These are phyloP conservation scores for Mesocentrotus franciscanus DNA, from an alignment of 53 echinoderm and acorn worm species.

Conservation along the genomic window DNA sequence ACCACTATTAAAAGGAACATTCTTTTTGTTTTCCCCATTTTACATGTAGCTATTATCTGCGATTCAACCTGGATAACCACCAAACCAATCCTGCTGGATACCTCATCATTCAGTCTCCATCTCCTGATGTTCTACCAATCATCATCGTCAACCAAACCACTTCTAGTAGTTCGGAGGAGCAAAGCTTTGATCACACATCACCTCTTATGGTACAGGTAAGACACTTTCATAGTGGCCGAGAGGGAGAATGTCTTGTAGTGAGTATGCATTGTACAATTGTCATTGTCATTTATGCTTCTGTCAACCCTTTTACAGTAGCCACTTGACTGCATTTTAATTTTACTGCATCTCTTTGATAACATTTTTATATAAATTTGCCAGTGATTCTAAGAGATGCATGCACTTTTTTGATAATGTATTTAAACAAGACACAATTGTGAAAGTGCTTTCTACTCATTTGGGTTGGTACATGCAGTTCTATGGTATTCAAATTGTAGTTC, in stretches of 20 bases:
- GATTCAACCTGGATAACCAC: slow-evolving; percentile 21
- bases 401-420: too few relatives aligned
- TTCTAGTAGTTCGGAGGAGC: not conserved
- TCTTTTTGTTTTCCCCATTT: not conserved
- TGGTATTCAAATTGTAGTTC: too few relatives aligned
- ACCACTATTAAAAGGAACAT: not conserved
- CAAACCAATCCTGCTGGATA: slow-evolving; percentile 49
- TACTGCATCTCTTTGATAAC: too few relatives aligned
- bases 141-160: slow-evolving; percentile 19
- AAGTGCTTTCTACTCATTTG: too few relatives aligned
- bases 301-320: not conserved
- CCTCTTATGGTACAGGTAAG: slow-evolving; percentile 54
- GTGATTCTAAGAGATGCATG: too few relatives aligned
- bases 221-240: not conserved
- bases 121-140: slow-evolving; percentile 47
- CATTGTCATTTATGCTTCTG: not conserved
- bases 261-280: not conserved
- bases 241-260: not conserved
- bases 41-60: slow-evolving; percentile 13
- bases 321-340: too few relatives aligned
- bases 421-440: too few relatives aligned
- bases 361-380: too few relatives aligned
- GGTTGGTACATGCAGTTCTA: too few relatives aligned
- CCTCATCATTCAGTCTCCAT: slow-evolving; percentile 57
- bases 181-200: not conserved